Evolutionary conservation across 2,888 invertebrate genomes (phyloP), one percentile per base, ranked within the genome.

Genomic region (Drosophila formosana): DNA sequence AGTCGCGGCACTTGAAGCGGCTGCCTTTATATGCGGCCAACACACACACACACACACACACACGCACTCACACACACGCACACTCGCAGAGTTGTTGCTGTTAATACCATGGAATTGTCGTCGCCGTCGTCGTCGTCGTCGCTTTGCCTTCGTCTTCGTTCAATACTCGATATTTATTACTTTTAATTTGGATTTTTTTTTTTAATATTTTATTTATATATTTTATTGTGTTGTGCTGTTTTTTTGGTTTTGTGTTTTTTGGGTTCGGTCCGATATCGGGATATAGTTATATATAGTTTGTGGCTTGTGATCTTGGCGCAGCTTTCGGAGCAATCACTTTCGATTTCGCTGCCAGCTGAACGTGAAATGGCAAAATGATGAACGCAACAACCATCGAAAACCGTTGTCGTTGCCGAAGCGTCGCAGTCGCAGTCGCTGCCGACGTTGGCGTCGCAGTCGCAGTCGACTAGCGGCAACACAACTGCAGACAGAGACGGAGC

Each of bases 261-360:
- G 41, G 46, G 18, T 18, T 53, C 53, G 61, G 32, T 62, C 45
- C 26, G 45, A 34, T 49, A 30, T 23, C 37, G 37, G 37, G 37
- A 46, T 47, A 37, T 47, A 51, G 41, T 49, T 32, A 28, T 56
- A 43, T 34, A 8, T 47, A 18, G 18, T 49, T 34, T 25, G 43
- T 37, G 13, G n/a, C 50, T 69, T 55, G 47, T 57, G 82, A 80
- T 66, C 72, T 75, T 70, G 73, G 74, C 83, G 84, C 89, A 89
- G 82, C 82, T 84, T 75, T 80, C 80, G 80, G 85, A 89, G 90
- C 90, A 87, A 84, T 91, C 91, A 91, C 91, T 91, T 91, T 91
- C 90, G 90, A 89, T 91, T 91, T 91, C 90, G 90, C 91, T 91
- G 91, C 91, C 91, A 90, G 91, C 89, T 90, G 88, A 91, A 89